Evolutionary conservation across 2,888 invertebrate genomes (phyloP), one percentile per base, ranked within the genome.

Genomic region (Phyto melanocephala): DNA sequence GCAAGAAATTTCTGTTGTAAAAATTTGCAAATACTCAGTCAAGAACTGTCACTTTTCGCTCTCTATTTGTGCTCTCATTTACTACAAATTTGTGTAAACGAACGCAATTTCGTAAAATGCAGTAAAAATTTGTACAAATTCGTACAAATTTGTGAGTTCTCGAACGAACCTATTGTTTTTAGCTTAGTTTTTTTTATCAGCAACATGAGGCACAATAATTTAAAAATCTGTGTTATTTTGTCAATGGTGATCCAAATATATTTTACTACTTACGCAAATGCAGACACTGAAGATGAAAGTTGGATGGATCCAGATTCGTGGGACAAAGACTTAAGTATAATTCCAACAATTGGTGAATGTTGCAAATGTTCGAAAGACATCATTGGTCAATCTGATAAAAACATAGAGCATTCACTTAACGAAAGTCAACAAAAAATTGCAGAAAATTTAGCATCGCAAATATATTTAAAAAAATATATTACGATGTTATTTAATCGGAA

Each of bases 381-480:
- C n/a, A 1, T 1, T 24, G 8, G 0, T 11, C n/a, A 68, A 5
- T 4, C 67, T 10, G 17, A 10, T 0, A 11, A 47, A 10, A 17
- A 22, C 13, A 20, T 60, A 20, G 17, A 58, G 24, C 37, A 42
- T 22, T 3, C 24, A 17, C 20, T 35, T 6, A 35, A 17, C 7
- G 40, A 24, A 22, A 8, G 6, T n/a, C 15, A 10, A 6, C 47
- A 52, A 47, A 60, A 71, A 78, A 10, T 45, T 17, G 52, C 77
- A 2, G 86, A 86, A 47, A 87, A 90, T 70, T 83, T 78, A 22
- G 81, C 87, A 5, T 86, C 89, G 2, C 81, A 89, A 1, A 84
- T 83, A 7, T 89, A 89, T 74, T 89, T 87, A 50, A 89, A 86
- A 77, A 89, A 88, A 67, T 88, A 89, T 54, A 84, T 87, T n/a